Percentiles rank a stretch among this genome's conserved stretches.
phyloP scores from a whole-genome alignment of 2,888 invertebrate species.

The Crossocerus cetratus region DNA sequence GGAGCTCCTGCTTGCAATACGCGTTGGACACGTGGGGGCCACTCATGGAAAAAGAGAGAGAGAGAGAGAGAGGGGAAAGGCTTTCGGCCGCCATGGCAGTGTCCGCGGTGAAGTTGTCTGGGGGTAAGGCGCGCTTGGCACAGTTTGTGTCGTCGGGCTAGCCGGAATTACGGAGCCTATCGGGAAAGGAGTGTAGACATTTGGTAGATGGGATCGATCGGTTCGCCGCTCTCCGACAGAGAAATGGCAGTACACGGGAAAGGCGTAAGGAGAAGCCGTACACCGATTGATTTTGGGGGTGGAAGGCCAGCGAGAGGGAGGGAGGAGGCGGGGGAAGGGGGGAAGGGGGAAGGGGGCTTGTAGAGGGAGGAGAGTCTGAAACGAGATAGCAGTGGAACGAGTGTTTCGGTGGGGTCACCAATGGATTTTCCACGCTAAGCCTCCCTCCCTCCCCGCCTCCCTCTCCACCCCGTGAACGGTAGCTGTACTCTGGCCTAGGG shows the following conservation, averaged over 20 bases:
- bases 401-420: slow-evolving; percentile 38
- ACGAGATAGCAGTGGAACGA: slow-evolving; percentile 32
- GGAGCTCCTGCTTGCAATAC: too few species aligned
- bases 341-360: too few species aligned
- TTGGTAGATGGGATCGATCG: background rate
- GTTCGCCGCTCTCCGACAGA: background rate
- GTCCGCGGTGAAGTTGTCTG: too few species aligned
- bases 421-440: slow-evolving; percentile 44
- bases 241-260: background rate
- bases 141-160: too few species aligned
- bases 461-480: slow-evolving; percentile 1
- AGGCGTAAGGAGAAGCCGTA: slow-evolving; percentile 27
- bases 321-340: slow-evolving; percentile 17
- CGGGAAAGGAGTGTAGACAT: background rate
- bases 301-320: background rate
- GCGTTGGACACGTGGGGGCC: too few species aligned
- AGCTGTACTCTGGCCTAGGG: slow-evolving; percentile 1
- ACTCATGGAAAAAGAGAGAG: too few species aligned
- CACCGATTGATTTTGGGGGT: slow-evolving; percentile 11
- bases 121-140: too few species aligned
- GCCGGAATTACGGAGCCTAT: too few species aligned
- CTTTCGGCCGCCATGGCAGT: too few species aligned
- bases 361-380: slow-evolving; percentile 12
- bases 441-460: background rate
- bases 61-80: too few species aligned